Percentiles rank a stretch among this genome's conserved stretches.
phyloP scores from a whole-genome alignment of 1,140 invertebrate genomes.

The Caenorhabditis brenneri region DNA sequence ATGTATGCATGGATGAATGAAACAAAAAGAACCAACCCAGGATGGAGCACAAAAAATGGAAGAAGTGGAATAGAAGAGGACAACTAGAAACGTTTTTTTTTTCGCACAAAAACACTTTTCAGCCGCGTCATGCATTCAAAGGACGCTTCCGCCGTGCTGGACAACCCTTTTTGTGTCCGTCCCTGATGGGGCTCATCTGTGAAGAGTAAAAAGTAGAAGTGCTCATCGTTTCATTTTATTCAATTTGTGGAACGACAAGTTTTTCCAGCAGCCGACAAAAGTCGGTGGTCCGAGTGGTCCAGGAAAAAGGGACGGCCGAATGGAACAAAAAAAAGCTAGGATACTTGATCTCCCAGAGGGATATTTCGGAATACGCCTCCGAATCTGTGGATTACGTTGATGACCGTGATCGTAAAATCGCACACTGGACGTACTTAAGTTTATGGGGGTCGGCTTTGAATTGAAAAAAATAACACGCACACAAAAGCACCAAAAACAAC shows the following conservation, averaged over 20 bases:
- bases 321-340: neutral
- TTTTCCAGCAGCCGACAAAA: neutral
- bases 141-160: conserved; percentile 12
- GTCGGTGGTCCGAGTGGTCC: conserved; percentile 1
- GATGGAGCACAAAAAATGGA: conserved; percentile 16
- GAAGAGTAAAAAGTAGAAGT: neutral
- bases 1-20: conserved; percentile 37
- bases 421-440: conserved; percentile 4
- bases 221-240: conserved; percentile 24
- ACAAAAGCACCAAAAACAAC: conserved; percentile 9
- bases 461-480: neutral
- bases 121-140: conserved; percentile 26
- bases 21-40: conserved; percentile 31
- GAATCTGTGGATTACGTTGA: conserved; percentile 27
- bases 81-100: conserved; percentile 29
- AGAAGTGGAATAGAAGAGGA: conserved; percentile 2
- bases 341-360: neutral
- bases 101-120: conserved; percentile 42
- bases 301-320: neutral
- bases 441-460: conserved; percentile 4
- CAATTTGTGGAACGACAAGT: conserved; percentile 5
- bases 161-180: neutral
- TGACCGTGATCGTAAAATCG: conserved; percentile 23
- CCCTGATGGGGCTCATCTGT: neutral
- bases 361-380: neutral